Evolutionary conservation across 2,797 vertebrate species (phyloP).

Genomic region (Pterois miles): DNA sequence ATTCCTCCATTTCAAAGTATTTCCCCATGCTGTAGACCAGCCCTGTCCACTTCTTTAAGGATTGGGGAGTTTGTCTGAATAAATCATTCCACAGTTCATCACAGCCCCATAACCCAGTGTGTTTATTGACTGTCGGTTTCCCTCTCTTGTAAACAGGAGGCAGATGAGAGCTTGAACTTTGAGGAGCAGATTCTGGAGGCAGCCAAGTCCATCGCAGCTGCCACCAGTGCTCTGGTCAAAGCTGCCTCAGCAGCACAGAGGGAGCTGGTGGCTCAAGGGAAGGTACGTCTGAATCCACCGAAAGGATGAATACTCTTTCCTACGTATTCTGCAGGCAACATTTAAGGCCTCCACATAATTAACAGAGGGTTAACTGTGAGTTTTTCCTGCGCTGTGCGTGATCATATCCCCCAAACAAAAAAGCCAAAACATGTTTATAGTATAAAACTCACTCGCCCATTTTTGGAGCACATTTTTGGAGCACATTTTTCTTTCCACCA

Average conservation of each 20-base stretch:
- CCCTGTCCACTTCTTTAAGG: not conserved
- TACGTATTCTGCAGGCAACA: not conserved
- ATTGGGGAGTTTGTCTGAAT: not conserved
- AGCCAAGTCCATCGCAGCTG: slow-evolving; percentile 96
- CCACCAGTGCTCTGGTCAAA: slow-evolving; percentile 95
- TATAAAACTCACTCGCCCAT: not conserved
- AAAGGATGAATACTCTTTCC: not conserved
- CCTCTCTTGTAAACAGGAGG: slow-evolving; percentile 83
- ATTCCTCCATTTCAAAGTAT: not conserved
- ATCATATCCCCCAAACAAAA: not conserved
- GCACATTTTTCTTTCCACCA: not conserved
- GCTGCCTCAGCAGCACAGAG: slow-evolving; percentile 95
- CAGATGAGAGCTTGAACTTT: slow-evolving; percentile 96
- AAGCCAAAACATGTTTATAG: not conserved
- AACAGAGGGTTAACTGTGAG: not conserved
- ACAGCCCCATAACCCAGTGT: not conserved
- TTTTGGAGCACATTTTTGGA: not conserved
- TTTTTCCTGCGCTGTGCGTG: not conserved
- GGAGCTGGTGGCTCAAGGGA: slow-evolving; percentile 95
- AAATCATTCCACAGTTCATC: not conserved
- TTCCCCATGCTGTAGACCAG: not conserved
- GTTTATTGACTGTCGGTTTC: slow-evolving; percentile 27
- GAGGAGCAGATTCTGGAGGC: slow-evolving; percentile 97
- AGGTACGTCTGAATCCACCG: slow-evolving; percentile 79
- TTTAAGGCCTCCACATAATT: not conserved